Conservation (phyloP, 2,888 invertebrate genomes). For the Machimus rusticus region DNA sequence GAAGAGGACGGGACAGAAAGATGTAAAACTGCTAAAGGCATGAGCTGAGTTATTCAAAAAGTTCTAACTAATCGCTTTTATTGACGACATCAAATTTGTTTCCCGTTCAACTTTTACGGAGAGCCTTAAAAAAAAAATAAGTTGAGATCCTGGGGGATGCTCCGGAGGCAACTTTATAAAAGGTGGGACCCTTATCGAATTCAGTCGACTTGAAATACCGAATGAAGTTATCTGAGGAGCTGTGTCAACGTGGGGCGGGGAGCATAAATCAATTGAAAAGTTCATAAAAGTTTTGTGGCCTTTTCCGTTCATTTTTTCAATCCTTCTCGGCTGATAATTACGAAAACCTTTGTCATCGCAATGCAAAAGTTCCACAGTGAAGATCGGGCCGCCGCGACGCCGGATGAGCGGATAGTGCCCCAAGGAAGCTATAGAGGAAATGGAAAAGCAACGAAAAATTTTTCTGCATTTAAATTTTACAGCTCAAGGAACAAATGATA, state of each 20-base stretch:
- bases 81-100: slow-evolving; percentile 41
- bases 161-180: slow-evolving; percentile 2
- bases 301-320: slow-evolving; percentile 2
- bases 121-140: slow-evolving; percentile 19
- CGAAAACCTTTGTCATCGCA: slow-evolving; percentile 36
- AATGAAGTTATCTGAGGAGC: slow-evolving; percentile 39
- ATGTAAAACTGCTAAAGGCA: slow-evolving; percentile 21
- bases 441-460: slow-evolving; percentile 24
- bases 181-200: slow-evolving; percentile 24
- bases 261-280: slow-evolving; percentile 48
- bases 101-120: slow-evolving; percentile 27
- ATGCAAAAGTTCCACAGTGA: neutral
- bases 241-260: slow-evolving; percentile 42
- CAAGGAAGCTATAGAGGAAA: slow-evolving; percentile 11
- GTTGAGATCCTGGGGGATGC: neutral
- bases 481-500: slow-evolving; percentile 43
- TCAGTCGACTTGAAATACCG: neutral
- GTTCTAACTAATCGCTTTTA: slow-evolving; percentile 35
- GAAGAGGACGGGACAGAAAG: neutral
- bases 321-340: slow-evolving; percentile 37
- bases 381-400: neutral
- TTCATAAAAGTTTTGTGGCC: slow-evolving; percentile 43
- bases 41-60: slow-evolving; percentile 31
- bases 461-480: slow-evolving; percentile 45
- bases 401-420: slow-evolving; percentile 24